Percentiles rank a stretch among this genome's conserved stretches.
These are phyloP conservation scores for Samia ricini DNA, from an alignment of 1,140 invertebrate species.

Conservation along the genomic window DNA sequence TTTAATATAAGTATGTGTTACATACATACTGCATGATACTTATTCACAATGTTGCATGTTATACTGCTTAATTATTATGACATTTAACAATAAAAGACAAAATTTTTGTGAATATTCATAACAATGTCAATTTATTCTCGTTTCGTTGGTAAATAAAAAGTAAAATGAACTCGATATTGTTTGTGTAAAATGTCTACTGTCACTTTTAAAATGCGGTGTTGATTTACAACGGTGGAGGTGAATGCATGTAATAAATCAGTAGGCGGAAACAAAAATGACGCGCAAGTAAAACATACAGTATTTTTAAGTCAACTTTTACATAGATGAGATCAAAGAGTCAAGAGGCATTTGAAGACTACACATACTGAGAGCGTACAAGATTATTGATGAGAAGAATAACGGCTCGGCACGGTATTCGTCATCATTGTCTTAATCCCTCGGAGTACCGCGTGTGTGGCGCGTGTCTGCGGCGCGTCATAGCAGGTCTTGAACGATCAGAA, in stretches of 20 bases:
- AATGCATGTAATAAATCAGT: neutral
- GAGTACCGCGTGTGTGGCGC: conserved; percentile 13
- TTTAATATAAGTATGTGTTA: neutral
- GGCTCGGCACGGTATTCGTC: neutral
- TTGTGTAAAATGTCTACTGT: neutral
- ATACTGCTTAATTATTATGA: too few species aligned
- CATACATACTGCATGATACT: neutral
- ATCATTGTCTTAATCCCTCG: neutral
- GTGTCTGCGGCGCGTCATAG: conserved; percentile 24
- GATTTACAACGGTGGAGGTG: neutral
- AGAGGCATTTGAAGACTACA: too few species aligned
- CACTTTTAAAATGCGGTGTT: neutral
- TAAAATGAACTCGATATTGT: neutral
- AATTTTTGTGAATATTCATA: too few species aligned
- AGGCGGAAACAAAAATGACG: conserved; percentile 1
- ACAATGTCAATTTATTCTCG: neutral
- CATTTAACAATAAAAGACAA: too few species aligned
- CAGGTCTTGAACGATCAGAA: conserved; percentile 37
- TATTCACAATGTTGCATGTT: neutral
- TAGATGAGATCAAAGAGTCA: too few species aligned
- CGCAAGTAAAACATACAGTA: neutral
- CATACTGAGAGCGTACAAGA: neutral
- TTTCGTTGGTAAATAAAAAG: neutral
- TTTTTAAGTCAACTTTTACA: too few species aligned
- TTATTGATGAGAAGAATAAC: neutral